These are phyloP conservation scores for Oxystoma pomonae DNA, from an alignment of 2,888 invertebrate species.

Conservation along the genomic window DNA sequence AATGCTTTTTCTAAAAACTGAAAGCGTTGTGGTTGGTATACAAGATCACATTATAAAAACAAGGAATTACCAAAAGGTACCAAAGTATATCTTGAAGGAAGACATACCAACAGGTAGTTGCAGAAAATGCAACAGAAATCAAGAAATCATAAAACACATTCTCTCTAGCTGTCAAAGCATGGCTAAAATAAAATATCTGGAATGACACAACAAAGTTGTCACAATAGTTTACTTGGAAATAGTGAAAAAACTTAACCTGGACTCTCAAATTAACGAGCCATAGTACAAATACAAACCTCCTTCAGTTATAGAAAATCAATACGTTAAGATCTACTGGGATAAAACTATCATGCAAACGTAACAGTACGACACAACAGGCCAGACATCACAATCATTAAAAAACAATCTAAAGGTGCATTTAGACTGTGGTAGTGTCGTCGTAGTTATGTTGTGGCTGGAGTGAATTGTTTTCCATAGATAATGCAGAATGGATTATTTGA, in stretches of 20 bases:
- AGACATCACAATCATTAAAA: neutral
- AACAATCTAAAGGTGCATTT: neutral
- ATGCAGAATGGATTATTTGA: too few relatives aligned
- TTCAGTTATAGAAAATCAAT: neutral
- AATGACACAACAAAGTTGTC: neutral
- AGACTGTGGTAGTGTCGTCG: too few relatives aligned
- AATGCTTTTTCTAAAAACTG: constrained; percentile 2
- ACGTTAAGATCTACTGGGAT: neutral
- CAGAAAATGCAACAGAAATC: neutral
- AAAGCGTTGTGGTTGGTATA: neutral
- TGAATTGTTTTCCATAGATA: too few relatives aligned
- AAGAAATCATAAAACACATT: neutral
- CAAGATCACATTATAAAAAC: constrained; percentile 3
- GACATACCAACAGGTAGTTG: neutral
- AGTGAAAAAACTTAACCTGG: neutral
- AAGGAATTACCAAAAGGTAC: constrained; percentile 1
- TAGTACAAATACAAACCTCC: neutral
- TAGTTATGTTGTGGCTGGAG: too few relatives aligned
- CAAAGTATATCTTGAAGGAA: neutral
- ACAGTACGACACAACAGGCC: neutral
- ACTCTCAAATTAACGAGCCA: neutral
- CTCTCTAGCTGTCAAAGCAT: neutral
- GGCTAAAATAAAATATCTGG: neutral
- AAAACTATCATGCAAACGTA: neutral
- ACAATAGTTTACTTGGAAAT: neutral